Conservation (phyloP, 2,113 vertebrate genomes). For the Emydocephalus ijimae region DNA sequence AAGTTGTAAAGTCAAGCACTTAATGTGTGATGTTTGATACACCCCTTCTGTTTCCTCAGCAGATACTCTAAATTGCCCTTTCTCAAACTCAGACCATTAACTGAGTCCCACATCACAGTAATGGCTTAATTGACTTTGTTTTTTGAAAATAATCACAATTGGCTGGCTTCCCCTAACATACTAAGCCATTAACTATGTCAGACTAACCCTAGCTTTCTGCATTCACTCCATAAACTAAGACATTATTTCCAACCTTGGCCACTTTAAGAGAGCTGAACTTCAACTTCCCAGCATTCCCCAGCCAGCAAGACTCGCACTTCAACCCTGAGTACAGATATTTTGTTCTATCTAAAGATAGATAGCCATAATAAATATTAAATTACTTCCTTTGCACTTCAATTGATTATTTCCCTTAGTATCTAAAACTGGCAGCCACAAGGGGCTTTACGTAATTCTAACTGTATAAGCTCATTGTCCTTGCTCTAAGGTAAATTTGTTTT, state of each 20-base stretch:
- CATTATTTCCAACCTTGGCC: background rate
- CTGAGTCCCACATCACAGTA: background rate
- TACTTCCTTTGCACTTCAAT: background rate
- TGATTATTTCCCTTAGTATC: background rate
- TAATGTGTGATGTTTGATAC: background rate
- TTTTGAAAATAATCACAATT: background rate
- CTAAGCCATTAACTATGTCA: background rate
- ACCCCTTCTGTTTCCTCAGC: background rate
- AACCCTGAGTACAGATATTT: background rate
- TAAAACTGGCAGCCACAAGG: background rate
- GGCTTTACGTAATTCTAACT: background rate
- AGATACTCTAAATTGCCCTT: background rate
- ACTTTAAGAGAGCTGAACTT: background rate
- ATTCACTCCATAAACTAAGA: background rate
- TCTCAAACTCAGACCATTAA: background rate
- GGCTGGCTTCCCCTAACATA: background rate
- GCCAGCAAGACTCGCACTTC: background rate
- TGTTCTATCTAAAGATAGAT: background rate
- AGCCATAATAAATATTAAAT: background rate
- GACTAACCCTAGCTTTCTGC: background rate
- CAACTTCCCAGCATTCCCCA: background rate
- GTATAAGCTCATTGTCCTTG: background rate
- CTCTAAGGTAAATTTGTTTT: background rate
- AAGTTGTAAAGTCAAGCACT: background rate
- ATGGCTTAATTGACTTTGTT: background rate